Conservation (phyloP, 2,113 vertebrate species). For the Sinocyclocheilus rhinocerous region DNA sequence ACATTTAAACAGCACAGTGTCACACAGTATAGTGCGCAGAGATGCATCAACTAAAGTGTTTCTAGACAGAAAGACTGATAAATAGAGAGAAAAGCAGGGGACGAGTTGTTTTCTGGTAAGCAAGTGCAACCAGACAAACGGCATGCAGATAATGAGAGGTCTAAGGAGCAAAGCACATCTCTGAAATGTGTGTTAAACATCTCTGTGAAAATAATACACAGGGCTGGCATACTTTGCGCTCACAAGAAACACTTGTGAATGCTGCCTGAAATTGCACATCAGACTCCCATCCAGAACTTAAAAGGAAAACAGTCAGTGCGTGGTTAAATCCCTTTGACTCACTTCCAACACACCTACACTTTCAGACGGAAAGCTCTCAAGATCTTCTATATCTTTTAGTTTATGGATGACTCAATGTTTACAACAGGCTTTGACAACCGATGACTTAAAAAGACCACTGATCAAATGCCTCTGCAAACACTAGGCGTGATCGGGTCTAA, state of each 20-base stretch:
- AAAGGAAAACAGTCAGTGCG: neutral
- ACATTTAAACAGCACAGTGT: neutral
- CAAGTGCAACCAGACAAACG: constrained; percentile 5
- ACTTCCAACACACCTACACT: constrained; percentile 27
- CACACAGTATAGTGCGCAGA: neutral
- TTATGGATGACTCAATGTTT: constrained; percentile 33
- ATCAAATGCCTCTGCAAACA: constrained; percentile 14
- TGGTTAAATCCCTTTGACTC: constrained; percentile 4
- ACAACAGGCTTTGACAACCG: constrained; percentile 16
- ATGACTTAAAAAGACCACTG: constrained; percentile 9
- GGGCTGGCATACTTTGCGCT: neutral
- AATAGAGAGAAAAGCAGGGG: neutral
- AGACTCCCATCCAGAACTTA: constrained; percentile 16
- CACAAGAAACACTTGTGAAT: neutral
- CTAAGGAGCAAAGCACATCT: constrained; percentile 18
- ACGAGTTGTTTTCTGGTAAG: neutral
- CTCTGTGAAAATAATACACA: constrained; percentile 4
- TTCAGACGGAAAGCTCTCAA: constrained; percentile 24
- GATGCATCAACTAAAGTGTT: neutral
- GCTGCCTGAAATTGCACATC: neutral
- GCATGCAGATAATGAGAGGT: constrained; percentile 18
- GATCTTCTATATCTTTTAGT: constrained; percentile 13
- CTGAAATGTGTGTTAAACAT: neutral
- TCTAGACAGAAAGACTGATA: neutral
- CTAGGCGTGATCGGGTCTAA: constrained; percentile 10